Conservation (phyloP, 2,113 vertebrate genomes). For the Hydrochoerus hydrochaeris region DNA sequence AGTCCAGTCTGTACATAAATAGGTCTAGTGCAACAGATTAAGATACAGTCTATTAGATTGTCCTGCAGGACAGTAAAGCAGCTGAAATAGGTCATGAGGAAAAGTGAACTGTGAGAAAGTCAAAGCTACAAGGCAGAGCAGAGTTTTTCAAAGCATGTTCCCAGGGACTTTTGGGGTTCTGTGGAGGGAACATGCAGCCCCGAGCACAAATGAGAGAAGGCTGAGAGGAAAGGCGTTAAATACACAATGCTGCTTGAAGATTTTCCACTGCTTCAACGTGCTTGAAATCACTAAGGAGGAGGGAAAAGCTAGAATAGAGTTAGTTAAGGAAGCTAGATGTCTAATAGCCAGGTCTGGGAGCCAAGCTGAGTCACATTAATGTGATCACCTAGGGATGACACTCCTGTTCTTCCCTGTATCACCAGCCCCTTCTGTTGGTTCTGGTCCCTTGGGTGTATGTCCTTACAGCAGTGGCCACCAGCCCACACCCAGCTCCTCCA, state of each 20-base stretch:
- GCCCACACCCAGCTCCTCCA: accelerated
- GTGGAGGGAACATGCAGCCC: neutral
- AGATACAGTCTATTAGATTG: neutral
- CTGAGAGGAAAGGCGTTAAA: neutral
- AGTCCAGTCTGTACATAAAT: neutral
- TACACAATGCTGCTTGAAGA: neutral
- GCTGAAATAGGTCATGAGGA: neutral
- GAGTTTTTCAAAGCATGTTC: neutral
- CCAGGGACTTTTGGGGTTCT: neutral
- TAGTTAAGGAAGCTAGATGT: neutral
- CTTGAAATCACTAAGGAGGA: neutral
- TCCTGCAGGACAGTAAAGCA: neutral
- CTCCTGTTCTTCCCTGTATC: neutral
- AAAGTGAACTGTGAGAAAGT: neutral
- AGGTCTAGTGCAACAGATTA: neutral
- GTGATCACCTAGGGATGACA: neutral
- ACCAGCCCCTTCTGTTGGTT: neutral
- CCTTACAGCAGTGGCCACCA: neutral
- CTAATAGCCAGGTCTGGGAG: neutral
- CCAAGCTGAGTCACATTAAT: neutral
- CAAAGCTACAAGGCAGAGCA: neutral
- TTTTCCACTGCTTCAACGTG: neutral
- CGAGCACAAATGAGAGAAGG: neutral
- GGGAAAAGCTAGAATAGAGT: neutral
- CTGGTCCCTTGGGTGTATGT: neutral